phyloP scores from a whole-genome alignment of 2,888 invertebrate species.

The Dione juno region DNA sequence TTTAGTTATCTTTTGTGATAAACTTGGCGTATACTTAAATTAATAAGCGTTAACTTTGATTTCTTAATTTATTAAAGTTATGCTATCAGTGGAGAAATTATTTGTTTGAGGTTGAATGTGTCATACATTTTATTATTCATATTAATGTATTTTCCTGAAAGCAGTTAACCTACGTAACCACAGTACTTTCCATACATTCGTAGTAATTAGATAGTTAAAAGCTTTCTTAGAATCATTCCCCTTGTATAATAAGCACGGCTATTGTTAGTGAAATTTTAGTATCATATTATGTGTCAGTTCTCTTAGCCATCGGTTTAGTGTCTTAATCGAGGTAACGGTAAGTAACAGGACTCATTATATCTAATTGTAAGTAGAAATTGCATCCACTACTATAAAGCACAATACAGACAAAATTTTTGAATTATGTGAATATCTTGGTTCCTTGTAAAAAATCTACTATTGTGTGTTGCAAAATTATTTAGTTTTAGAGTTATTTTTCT shows the following conservation, averaged over 20 bases:
- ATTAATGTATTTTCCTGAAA: background rate
- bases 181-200: conserved; percentile 1
- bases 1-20: background rate
- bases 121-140: background rate
- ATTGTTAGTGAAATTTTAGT: background rate
- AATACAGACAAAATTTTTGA: no score
- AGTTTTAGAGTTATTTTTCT: no score
- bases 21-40: background rate
- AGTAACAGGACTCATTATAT: no score
- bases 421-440: no score
- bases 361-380: no score
- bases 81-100: background rate
- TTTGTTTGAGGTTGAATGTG: background rate
- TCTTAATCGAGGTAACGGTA: no score
- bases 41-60: background rate
- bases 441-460: no score
- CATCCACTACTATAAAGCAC: no score
- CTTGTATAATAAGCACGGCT: background rate
- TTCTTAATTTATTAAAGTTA: background rate
- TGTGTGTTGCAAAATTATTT: no score
- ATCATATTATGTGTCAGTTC: background rate
- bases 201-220: background rate
- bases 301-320: background rate
- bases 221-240: background rate
- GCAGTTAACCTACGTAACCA: background rate